These are phyloP conservation scores for Phoenicopterus ruber DNA, from an alignment of 2,113 vertebrate species.

Conservation along the genomic window DNA sequence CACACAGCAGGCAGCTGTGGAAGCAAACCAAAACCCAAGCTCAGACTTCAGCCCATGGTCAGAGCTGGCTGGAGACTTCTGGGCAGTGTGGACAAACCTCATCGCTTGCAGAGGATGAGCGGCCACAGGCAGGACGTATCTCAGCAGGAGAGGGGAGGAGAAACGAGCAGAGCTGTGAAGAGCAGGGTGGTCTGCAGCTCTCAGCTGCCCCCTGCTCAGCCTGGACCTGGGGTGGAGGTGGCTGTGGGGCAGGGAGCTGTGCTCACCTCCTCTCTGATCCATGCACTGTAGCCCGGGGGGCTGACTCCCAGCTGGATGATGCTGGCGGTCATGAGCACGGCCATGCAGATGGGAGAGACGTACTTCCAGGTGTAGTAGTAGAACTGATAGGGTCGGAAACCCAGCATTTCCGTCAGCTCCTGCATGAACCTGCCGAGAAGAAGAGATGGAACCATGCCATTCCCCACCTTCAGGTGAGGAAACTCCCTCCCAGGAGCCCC, in stretches of 20 bases:
- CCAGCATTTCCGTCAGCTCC: constrained; percentile 97
- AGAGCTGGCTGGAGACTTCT: not conserved
- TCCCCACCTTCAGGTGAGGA: not conserved
- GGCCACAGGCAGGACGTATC: not conserved
- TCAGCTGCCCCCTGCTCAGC: not conserved
- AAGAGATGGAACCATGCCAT: not conserved
- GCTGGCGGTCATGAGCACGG: constrained; percentile 84
- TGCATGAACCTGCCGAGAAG: constrained; percentile 88
- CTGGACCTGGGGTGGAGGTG: not conserved
- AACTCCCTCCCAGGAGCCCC: not conserved
- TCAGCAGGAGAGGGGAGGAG: not conserved
- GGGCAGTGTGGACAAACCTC: not conserved
- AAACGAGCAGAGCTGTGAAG: not conserved
- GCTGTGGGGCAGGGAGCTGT: not conserved
- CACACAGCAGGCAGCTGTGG: not conserved
- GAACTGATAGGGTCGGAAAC: constrained; percentile 88
- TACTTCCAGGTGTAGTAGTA: constrained; percentile 98
- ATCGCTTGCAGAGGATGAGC: not conserved
- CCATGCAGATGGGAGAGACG: constrained; percentile 89
- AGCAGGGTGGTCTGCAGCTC: not conserved
- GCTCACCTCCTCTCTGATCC: constrained; percentile 92
- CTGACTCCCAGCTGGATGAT: constrained; percentile 91
- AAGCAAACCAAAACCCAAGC: not conserved
- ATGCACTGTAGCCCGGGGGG: constrained; percentile 93
- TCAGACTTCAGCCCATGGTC: not conserved